Evolutionary conservation across 2,888 invertebrate genomes (phyloP).

Genomic region (Prosopocoilus inquinatus): DNA sequence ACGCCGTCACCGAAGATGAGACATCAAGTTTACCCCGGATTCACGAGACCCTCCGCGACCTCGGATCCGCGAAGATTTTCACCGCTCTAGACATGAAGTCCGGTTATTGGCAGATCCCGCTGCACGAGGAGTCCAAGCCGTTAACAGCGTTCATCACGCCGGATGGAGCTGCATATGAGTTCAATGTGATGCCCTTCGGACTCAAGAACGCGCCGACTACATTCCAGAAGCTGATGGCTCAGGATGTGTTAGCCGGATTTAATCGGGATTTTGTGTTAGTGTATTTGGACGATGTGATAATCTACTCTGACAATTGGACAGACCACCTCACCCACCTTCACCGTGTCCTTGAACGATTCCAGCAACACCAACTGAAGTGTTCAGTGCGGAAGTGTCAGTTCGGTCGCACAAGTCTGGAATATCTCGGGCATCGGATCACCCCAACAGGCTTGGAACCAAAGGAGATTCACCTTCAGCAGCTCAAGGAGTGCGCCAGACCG

Average conservation of each 20-base stretch:
- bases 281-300: conserved; percentile 37
- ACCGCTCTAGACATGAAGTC: conserved; percentile 34
- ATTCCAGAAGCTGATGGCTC: conserved; percentile 35
- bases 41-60: conserved; percentile 27
- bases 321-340: conserved; percentile 24
- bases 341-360: conserved; percentile 23
- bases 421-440: conserved; percentile 10
- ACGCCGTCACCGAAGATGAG: conserved; percentile 18
- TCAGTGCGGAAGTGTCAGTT: conserved; percentile 6
- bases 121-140: conserved; percentile 24
- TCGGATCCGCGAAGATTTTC: conserved; percentile 33
- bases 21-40: conserved; percentile 27
- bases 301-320: conserved; percentile 16
- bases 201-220: conserved; percentile 33
- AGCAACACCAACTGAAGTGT: conserved; percentile 13
- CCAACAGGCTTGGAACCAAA: conserved; percentile 4
- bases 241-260: conserved; percentile 25
- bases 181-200: conserved; percentile 35
- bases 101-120: conserved; percentile 39
- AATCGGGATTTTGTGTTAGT: conserved; percentile 23
- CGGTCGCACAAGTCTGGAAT: conserved; percentile 1
- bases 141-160: conserved; percentile 35
- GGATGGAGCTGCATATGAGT: conserved; percentile 33
- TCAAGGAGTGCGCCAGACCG: background rate
- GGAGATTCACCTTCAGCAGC: conserved; percentile 1